Conservation (phyloP, 2,888 invertebrate genomes). For the Caenorhabditis sinica region DNA sequence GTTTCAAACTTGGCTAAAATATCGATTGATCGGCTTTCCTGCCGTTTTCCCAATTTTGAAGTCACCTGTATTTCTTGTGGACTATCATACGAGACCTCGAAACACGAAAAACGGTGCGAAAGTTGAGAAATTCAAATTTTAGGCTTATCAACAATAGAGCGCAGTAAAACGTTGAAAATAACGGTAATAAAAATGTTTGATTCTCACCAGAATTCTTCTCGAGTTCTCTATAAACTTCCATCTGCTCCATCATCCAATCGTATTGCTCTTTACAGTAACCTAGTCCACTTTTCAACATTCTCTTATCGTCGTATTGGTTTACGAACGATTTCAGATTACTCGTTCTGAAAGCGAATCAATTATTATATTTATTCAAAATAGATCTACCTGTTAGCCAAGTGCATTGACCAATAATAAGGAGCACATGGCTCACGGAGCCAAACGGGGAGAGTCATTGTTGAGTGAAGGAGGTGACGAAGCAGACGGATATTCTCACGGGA, state of each 20-base stretch:
- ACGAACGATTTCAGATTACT: conserved; percentile 69
- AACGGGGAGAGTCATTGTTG: conserved; percentile 76
- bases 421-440: conserved; percentile 80
- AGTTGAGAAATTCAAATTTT: too few species aligned
- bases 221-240: conserved; percentile 76
- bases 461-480: conserved; percentile 69
- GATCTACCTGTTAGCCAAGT: conserved; percentile 75
- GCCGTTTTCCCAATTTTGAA: too few species aligned
- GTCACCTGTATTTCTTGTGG: too few species aligned
- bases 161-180: too few species aligned
- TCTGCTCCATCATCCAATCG: conserved; percentile 76
- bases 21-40: too few species aligned
- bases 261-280: conserved; percentile 77
- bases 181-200: too few species aligned
- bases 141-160: too few species aligned
- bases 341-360: conserved; percentile 65
- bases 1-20: too few species aligned
- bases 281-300: conserved; percentile 75
- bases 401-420: conserved; percentile 79
- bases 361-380: background rate
- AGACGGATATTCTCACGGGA: conserved; percentile 71
- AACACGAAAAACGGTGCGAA: too few species aligned
- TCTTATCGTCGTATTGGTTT: conserved; percentile 69
- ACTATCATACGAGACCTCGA: too few species aligned
- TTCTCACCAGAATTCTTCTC: conserved; percentile 70